phyloP scores from a whole-genome alignment of 23 tunicate genomes.

The Halocynthia roretzi region DNA sequence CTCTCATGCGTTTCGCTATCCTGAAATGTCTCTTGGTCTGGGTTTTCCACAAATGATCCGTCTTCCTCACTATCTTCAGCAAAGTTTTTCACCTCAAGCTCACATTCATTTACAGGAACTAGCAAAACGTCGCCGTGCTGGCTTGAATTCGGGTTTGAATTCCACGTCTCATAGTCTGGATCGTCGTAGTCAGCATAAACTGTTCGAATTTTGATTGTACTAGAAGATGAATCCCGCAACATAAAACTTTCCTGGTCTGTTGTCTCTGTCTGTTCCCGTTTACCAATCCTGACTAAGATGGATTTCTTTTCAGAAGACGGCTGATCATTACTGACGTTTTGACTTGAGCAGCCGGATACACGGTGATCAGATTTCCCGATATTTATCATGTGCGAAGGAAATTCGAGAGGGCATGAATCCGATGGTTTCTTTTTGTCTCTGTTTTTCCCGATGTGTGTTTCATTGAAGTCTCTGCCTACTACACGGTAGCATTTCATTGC shows the following conservation, averaged over 20 bases:
- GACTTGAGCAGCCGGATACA: too few relatives aligned
- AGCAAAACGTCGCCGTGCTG: neutral
- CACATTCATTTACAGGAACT: neutral
- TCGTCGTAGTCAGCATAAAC: neutral
- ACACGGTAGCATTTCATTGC: constrained; percentile 20
- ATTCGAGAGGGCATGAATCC: neutral
- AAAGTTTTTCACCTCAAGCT: neutral
- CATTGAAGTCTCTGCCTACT: constrained; percentile 7
- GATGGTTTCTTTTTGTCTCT: neutral
- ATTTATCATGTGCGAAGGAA: neutral
- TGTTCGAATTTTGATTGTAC: constrained; percentile 1
- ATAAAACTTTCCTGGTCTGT: neutral
- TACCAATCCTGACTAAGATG: constrained; percentile 8
- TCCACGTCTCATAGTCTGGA: neutral
- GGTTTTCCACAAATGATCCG: neutral
- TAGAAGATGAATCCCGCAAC: neutral
- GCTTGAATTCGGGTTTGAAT: neutral
- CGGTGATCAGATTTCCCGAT: neutral
- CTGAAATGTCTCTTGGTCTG: neutral
- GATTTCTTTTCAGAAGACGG: neutral
- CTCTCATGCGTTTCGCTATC: neutral
- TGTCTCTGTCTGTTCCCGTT: neutral
- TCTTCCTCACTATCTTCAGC: neutral
- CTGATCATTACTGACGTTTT: neutral
- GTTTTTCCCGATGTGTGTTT: constrained; percentile 3